Percentiles rank a stretch among this genome's conserved stretches.
These are phyloP conservation scores for Ectemnius lituratus DNA, from an alignment of 2,888 invertebrate genomes.

Conservation along the genomic window DNA sequence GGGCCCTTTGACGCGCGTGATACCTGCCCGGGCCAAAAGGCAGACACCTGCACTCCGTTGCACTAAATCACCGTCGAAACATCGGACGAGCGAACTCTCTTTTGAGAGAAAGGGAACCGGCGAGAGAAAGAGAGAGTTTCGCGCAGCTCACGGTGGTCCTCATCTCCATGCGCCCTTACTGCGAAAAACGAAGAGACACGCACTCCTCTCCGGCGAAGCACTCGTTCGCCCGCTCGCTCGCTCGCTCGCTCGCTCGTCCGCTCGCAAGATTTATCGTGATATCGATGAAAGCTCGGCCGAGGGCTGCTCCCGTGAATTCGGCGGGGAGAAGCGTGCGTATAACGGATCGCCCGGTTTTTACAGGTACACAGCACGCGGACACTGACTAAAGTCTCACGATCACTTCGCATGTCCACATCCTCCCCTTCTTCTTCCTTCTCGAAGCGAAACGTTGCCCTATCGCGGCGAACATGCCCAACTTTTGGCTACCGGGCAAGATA, in stretches of 20 bases:
- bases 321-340: slow-evolving; percentile 1
- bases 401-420: not conserved
- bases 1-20: slow-evolving; percentile 48
- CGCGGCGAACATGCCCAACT: not conserved
- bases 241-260: not conserved
- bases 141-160: slow-evolving; percentile 58
- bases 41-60: slow-evolving; percentile 59
- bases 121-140: slow-evolving; percentile 25
- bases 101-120: no score
- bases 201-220: not conserved
- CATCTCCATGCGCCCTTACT: slow-evolving; percentile 51
- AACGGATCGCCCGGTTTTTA: slow-evolving; percentile 5
- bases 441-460: not conserved
- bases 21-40: slow-evolving; percentile 43
- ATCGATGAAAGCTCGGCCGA: slow-evolving; percentile 11
- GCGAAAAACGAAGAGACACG: slow-evolving; percentile 41
- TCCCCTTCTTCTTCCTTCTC: not conserved
- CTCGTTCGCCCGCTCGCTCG: not conserved
- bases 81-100: slow-evolving; percentile 11
- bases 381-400: not conserved
- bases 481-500: slow-evolving; percentile 1
- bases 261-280: slow-evolving; percentile 46
- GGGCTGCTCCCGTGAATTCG: slow-evolving; percentile 13
- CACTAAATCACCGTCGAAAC: slow-evolving; percentile 66
- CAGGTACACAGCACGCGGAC: not conserved